phyloP scores from a whole-genome alignment of 2,113 vertebrate genomes.

The Chionodraco myersi region DNA sequence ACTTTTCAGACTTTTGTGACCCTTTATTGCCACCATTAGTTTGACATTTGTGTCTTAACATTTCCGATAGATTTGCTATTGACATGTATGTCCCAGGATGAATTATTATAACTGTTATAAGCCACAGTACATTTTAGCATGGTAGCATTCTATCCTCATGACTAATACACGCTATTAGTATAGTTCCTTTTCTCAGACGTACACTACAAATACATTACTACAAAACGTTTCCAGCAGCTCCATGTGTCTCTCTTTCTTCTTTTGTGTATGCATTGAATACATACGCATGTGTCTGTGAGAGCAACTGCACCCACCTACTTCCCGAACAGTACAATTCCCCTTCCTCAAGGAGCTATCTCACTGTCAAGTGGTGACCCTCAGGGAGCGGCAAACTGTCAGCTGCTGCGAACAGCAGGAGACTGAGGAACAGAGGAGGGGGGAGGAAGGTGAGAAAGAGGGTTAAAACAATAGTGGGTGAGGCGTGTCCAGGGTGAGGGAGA shows the following conservation, averaged over 20 bases:
- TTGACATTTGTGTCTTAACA: no score
- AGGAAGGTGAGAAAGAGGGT: conserved; percentile 26
- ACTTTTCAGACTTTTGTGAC: no score
- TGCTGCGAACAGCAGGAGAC: conserved; percentile 20
- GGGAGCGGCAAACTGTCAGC: conserved; percentile 47
- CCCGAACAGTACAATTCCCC: conserved; percentile 7
- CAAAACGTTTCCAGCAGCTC: not conserved
- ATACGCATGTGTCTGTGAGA: not conserved
- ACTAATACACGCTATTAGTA: no score
- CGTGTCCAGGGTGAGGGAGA: conserved; percentile 31
- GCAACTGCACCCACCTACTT: not conserved
- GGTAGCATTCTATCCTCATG: no score
- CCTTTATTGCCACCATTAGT: no score
- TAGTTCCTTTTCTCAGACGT: no score
- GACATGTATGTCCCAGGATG: no score
- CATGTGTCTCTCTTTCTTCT: not conserved
- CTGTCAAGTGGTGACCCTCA: conserved; percentile 48
- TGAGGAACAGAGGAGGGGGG: conserved; percentile 17
- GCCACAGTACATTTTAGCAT: no score
- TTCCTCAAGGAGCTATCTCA: conserved; percentile 36
- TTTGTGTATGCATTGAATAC: not conserved
- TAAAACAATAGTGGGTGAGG: conserved; percentile 35
- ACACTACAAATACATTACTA: no score
- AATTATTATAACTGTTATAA: no score
- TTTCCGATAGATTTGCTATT: no score